Conservation (phyloP, 2,113 vertebrate genomes). For the Vulpes ferrilata region DNA sequence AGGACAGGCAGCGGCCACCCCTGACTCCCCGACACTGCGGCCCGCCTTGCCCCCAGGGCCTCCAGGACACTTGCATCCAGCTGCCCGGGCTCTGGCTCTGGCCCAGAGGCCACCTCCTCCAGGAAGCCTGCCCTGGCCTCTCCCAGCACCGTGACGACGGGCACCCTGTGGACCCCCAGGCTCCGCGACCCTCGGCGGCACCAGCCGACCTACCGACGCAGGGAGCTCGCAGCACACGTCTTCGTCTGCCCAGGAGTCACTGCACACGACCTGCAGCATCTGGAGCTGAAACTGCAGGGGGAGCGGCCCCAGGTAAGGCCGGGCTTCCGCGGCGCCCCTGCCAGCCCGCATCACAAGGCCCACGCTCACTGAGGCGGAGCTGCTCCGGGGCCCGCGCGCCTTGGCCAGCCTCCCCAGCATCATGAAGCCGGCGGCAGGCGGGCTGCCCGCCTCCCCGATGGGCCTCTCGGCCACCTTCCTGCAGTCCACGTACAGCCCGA, state of each 20-base stretch:
- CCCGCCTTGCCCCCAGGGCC: background rate
- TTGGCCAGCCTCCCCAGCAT: conserved; percentile 94
- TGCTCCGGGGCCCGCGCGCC: conserved; percentile 91
- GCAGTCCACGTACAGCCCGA: conserved; percentile 95
- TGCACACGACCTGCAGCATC: conserved; percentile 93
- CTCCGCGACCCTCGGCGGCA: background rate
- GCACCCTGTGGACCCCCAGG: background rate
- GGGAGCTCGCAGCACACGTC: conserved; percentile 96
- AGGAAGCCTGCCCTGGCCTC: background rate
- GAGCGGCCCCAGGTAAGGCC: accelerated
- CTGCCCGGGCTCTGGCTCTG: accelerated
- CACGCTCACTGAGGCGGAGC: conserved; percentile 91
- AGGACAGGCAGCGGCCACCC: too few species aligned
- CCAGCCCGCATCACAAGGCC: accelerated
- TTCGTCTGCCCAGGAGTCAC: conserved; percentile 90
- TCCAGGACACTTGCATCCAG: background rate
- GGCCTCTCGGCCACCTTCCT: conserved; percentile 91
- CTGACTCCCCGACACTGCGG: background rate
- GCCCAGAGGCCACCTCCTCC: background rate
- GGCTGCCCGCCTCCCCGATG: conserved; percentile 86
- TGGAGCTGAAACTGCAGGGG: conserved; percentile 93
- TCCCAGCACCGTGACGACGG: background rate
- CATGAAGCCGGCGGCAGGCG: conserved; percentile 92
- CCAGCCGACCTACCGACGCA: conserved; percentile 86
- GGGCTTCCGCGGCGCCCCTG: accelerated